These are phyloP conservation scores for Heliconius eleuchia DNA, from an alignment of 1,140 invertebrate genomes.

Conservation along the genomic window DNA sequence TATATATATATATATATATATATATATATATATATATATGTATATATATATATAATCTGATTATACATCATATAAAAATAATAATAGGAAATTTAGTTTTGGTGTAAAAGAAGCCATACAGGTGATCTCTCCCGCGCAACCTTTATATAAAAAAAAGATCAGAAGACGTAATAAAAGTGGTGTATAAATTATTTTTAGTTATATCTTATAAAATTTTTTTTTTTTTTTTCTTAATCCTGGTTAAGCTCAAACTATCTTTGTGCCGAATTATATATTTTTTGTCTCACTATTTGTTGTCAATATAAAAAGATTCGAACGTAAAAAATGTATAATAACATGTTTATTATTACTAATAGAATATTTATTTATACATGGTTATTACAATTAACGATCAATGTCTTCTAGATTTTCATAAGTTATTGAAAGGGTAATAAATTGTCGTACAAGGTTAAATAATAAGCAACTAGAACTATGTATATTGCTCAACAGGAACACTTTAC, in stretches of 20 bases:
- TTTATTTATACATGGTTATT: slow-evolving; percentile 6
- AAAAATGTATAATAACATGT: not conserved
- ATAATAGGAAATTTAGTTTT: too few relatives aligned
- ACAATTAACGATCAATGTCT: slow-evolving; percentile 11
- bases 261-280: not conserved
- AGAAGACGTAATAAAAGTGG: too few relatives aligned
- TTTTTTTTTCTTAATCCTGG: not conserved
- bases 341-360: not conserved
- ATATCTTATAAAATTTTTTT: too few relatives aligned
- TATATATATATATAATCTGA: too few relatives aligned
- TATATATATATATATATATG: too few relatives aligned
- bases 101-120: too few relatives aligned
- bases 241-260: not conserved
- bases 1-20: too few relatives aligned
- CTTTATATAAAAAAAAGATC: too few relatives aligned
- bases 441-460: slow-evolving; percentile 6
- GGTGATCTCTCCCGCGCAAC: too few relatives aligned
- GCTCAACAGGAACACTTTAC: not conserved
- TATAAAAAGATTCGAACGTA: not conserved
- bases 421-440: slow-evolving; percentile 1
- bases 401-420: slow-evolving; percentile 10
- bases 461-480: not conserved
- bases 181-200: too few relatives aligned
- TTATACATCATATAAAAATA: too few relatives aligned
- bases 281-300: not conserved